Evolutionary conservation across 2,888 invertebrate genomes (phyloP), one percentile per base, ranked within the genome.

Genomic region (Chymomyza procnemis): DNA sequence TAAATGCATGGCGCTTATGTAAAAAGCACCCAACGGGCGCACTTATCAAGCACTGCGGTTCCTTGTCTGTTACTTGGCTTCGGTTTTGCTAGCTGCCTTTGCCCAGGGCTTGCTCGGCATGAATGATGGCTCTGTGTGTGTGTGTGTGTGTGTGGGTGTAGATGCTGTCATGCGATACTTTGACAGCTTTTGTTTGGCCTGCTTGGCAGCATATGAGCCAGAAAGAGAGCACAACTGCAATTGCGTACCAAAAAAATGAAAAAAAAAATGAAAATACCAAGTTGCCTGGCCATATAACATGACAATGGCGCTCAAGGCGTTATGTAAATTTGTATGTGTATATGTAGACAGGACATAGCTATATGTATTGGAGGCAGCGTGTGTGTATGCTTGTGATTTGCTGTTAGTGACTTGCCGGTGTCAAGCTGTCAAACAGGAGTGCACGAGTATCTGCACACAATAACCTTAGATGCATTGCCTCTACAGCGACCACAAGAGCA

Each of bases 11-110:
- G 71, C 74, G 83, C 75, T 79, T 79, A 78, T 78, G 79, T 69
- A 79, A 78, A 85, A 78, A 79, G 75, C 77, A 79, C 78, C 79
- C 79, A 82, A 73, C 73, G 74, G 80, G 71, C 83, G 85, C 85
- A 77, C 83, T 80, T 85, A 82, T 69, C 77, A 67, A 65, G 69
- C 69, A 59, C 66, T 61, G 68, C 60, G 52, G 61, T 62, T 21
- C 54, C 26, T 41, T 54, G 54, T 50, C 47, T 57, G 8, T 59
- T 50, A 54, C 19, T 59, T 46, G 16, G 22, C n/a, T 41, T 12
- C 12, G 66, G 62, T 69, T 70, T 66, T 26, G 71, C 61, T 57
- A 69, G 50, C 30, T 34, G 46, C 18, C 46, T 34, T 57, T 54
- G 69, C 48, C 69, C 59, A 47, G 64, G 64, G 69, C 60, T 63